Evolutionary conservation across 2,113 vertebrate genomes (phyloP), one percentile per base, ranked within the genome.

Genomic region (Nymphicus hollandicus): DNA sequence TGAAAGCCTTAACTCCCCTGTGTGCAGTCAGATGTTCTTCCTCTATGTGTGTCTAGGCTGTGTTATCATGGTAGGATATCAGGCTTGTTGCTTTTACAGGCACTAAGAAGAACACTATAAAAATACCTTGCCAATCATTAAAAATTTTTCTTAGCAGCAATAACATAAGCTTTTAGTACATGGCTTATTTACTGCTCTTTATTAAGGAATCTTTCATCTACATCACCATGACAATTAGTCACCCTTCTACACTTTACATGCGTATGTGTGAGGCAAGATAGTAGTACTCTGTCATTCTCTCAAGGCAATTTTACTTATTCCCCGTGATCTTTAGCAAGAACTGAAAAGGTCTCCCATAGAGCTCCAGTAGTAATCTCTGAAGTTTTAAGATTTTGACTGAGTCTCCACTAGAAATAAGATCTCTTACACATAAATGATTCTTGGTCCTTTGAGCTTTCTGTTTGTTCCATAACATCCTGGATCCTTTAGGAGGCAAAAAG

Each of bases 91-190:
- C 18, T 92, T 81, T 80, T 77, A 33, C 20, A 47, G 61, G 24
- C n/a, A 58, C 17, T 41, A 35, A 60, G n/a, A 31, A 81, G n/a
- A 80, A 28, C n/a, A 46, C 14, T 18, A 5, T 41, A 20, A 87
- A 22, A 71, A 49, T 18, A 85, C 16, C 13, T 23, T 29, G 17
- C 8, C 27, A 10, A 1, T 89, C 25, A 71, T 70, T 17, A 33
- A 43, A 74, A 60, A 24, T 35, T 39, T 43, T 17, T 55, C 52
- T 52, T 47, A 41, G 64, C 55, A 84, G 31, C 35, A 88, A 10
- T 20, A 84, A 19, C 1, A 0, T 1, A 17, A 52, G 11, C 2
- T 72, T 58, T 80, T 73, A 61, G 47, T 15, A 49, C 29, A 6
- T 31, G 15, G 11, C 25, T 82, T 77, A 61, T 72, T 82, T 53